These are phyloP conservation scores for Clarias magur DNA, from an alignment of 2,113 vertebrate species.

Conservation along the genomic window DNA sequence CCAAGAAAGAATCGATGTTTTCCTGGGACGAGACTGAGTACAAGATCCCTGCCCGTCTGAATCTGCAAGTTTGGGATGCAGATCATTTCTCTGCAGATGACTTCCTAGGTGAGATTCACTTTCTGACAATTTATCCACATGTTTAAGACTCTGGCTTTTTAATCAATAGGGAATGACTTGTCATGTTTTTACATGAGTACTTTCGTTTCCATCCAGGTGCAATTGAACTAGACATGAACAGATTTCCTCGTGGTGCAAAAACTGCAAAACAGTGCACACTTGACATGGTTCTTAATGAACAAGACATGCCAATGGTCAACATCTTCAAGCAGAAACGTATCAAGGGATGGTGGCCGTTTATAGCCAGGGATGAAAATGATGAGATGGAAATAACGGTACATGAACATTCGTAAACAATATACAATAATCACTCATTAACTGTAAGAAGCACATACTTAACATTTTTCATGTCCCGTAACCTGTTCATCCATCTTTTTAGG, in stretches of 20 bases:
- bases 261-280: slow-evolving; percentile 93
- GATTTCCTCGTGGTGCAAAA: slow-evolving; percentile 93
- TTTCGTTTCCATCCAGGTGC: slow-evolving; percentile 75
- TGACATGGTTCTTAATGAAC: slow-evolving; percentile 86
- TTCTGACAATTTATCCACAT: neutral
- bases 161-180: neutral
- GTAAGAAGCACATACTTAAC: neutral
- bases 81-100: slow-evolving; percentile 98
- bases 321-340: slow-evolving; percentile 98
- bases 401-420: slow-evolving; percentile 18
- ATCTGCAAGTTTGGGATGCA: slow-evolving; percentile 95
- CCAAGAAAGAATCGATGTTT: slow-evolving; percentile 99
- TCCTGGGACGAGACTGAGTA: slow-evolving; percentile 99
- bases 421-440: neutral
- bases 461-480: neutral
- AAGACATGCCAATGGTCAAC: slow-evolving; percentile 89
- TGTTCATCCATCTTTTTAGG: slow-evolving; percentile 67
- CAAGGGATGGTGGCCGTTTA: slow-evolving; percentile 98
- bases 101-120: slow-evolving; percentile 80
- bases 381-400: slow-evolving; percentile 92
- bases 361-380: slow-evolving; percentile 92
- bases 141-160: neutral
- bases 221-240: slow-evolving; percentile 93
- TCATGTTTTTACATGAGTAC: neutral
- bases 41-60: slow-evolving; percentile 94